These are phyloP conservation scores for Cephalopholis sonnerati DNA, from an alignment of 2,113 vertebrate genomes.

Conservation along the genomic window DNA sequence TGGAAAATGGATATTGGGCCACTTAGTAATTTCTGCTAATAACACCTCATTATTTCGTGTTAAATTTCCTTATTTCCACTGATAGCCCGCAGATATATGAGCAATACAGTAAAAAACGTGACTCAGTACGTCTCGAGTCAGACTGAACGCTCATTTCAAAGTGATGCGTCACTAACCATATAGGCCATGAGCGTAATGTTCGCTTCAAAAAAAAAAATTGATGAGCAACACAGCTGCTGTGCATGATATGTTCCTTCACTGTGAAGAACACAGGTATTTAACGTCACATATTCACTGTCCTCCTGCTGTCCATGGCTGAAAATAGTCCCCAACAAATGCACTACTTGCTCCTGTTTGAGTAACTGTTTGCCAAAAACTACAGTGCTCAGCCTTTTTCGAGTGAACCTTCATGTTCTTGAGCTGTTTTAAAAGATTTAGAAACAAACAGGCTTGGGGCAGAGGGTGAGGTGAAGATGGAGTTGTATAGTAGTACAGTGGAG, in stretches of 20 bases:
- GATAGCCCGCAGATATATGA: slow-evolving; percentile 2
- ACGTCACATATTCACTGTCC: no score
- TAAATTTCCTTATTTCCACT: slow-evolving; percentile 23
- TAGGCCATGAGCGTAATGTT: background rate
- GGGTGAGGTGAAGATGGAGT: background rate
- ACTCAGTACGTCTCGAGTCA: background rate
- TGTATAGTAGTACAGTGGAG: background rate
- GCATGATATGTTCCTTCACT: background rate
- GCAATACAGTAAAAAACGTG: background rate
- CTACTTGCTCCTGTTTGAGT: no score
- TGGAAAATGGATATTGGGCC: slow-evolving; percentile 8
- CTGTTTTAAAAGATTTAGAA: background rate
- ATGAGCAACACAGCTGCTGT: background rate
- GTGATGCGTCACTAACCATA: background rate
- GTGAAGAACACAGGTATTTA: background rate
- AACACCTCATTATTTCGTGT: slow-evolving; percentile 17
- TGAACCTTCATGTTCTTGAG: background rate
- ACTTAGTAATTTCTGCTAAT: slow-evolving; percentile 24
- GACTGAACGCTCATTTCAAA: background rate
- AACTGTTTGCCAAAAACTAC: no score
- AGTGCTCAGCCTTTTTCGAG: background rate
- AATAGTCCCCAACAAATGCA: no score
- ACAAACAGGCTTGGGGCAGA: no score
- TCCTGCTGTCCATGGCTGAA: no score
- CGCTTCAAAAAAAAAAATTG: background rate